Evolutionary conservation across 1,140 invertebrate species (phyloP), one percentile per base, ranked within the genome.

Genomic region (Nasonia giraulti): DNA sequence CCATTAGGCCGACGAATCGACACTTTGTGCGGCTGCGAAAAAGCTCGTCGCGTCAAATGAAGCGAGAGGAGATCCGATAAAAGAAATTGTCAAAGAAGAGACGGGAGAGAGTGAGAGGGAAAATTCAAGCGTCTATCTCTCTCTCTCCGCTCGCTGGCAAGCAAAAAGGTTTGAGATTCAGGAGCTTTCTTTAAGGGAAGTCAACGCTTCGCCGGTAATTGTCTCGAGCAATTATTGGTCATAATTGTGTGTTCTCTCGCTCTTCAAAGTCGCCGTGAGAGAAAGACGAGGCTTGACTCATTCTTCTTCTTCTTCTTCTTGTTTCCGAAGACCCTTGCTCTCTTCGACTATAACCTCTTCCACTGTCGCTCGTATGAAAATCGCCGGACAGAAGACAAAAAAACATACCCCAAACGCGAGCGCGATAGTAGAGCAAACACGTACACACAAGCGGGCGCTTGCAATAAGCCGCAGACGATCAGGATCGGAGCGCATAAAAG

Each of bases 1-100:
- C 91, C 91, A 92, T 92, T 92, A 92, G 90, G 82, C 23, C 27
- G 91, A 91, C 89, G 89, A 91, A 92, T 93, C 92, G 92, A 92
- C 92, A 92, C 91, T 93, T 93, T 92, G 90, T 90, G 88, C 90
- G 89, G 89, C 88, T 87, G 89, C 89, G 90, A 90, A 90, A 92
- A 91, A 91, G 90, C 90, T 90, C 89, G 88, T 90, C 89, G 88
- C 86, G 90, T 91, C 91, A 92, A 91, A 92, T 92, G 91, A 91
- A 92, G 87, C 91, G 91, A 89, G 90, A 91, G 87, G 83, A 90
- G 89, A 92, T 91, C 88, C 89, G 91, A 91, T 91, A 90, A 92
- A 92, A 92, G 91, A 92, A 92, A 91, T 91, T 90, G 90, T 92
- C 91, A 92, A 92, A 93, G 91, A 82, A 84, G 55, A 84, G 86